These are phyloP conservation scores for Eugnorisma glareosa DNA, from an alignment of 2,888 invertebrate species.

Conservation along the genomic window DNA sequence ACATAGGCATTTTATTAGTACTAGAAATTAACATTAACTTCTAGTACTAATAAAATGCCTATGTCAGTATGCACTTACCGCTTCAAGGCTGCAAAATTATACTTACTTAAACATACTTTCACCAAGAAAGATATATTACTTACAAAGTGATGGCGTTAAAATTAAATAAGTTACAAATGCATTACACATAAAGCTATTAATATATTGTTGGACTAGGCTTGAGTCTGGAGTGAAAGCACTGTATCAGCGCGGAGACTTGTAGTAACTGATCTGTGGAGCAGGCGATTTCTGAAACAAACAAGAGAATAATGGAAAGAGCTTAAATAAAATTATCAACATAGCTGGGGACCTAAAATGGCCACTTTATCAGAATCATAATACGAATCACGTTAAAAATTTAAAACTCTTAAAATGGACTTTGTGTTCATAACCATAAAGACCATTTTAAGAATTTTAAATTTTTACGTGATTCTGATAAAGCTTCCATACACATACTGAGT, in stretches of 20 bases:
- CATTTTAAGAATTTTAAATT: no score
- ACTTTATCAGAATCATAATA: no score
- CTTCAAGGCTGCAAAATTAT: background rate
- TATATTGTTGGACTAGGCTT: conserved; percentile 52
- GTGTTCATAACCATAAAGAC: no score
- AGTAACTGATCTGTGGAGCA: conserved; percentile 65
- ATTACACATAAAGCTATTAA: conserved; percentile 32
- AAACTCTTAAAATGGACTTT: no score
- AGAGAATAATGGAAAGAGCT: background rate
- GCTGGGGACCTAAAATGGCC: no score
- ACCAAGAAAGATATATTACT: background rate
- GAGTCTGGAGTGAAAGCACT: background rate
- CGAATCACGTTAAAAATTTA: no score
- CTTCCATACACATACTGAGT: no score
- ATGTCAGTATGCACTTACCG: background rate
- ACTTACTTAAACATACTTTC: conserved; percentile 3
- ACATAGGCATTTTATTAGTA: no score
- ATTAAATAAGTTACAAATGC: conserved; percentile 52
- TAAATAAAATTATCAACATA: background rate
- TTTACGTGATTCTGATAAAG: no score
- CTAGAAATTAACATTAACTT: no score
- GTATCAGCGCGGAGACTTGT: conserved; percentile 68
- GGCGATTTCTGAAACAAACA: conserved; percentile 77
- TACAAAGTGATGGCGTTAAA: conserved; percentile 23
- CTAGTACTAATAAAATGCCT: background rate